Conservation (phyloP, 2,113 vertebrate genomes). For the Silurus asotus region DNA sequence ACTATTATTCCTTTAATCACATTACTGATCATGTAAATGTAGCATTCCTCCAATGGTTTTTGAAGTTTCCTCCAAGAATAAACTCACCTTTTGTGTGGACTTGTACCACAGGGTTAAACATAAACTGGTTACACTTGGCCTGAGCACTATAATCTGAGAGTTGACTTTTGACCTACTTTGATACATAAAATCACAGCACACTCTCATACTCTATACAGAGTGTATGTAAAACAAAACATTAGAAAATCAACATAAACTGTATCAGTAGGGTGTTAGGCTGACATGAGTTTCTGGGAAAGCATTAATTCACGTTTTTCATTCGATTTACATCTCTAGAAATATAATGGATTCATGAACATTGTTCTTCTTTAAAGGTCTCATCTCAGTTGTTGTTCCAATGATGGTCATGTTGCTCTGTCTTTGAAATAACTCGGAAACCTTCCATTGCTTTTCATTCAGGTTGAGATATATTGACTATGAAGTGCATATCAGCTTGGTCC, state of each 20-base stretch:
- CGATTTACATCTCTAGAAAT: neutral
- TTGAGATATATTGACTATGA: neutral
- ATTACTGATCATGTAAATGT: neutral
- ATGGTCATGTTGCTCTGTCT: neutral
- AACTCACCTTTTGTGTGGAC: neutral
- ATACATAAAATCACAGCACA: neutral
- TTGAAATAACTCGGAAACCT: neutral
- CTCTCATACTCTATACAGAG: neutral
- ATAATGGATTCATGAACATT: neutral
- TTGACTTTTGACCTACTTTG: neutral
- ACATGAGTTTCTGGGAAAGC: neutral
- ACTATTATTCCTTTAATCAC: neutral
- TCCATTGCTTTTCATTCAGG: neutral
- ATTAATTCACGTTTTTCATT: neutral
- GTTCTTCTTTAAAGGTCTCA: neutral
- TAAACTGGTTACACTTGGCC: neutral
- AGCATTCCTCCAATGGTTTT: neutral
- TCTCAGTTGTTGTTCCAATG: neutral
- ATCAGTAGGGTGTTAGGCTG: neutral
- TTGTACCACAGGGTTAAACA: slow-evolving; percentile 3
- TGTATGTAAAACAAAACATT: neutral
- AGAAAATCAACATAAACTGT: neutral
- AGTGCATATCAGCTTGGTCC: neutral
- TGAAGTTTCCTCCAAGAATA: neutral
- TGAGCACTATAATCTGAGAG: neutral